Conservation (phyloP, 2,113 vertebrate species). For the Malurus cyaneus region DNA sequence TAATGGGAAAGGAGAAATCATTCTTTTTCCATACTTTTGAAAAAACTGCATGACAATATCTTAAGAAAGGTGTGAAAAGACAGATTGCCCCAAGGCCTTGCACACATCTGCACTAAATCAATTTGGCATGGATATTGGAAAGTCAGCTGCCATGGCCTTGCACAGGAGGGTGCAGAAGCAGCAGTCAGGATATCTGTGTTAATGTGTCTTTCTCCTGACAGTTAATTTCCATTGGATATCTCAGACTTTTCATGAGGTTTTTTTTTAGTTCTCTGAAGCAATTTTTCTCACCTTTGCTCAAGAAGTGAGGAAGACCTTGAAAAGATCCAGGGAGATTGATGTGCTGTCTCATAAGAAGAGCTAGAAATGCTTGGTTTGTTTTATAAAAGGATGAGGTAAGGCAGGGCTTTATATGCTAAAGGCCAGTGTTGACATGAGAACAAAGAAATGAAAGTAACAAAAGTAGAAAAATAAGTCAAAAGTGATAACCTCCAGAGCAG, state of each 20-base stretch:
- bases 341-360: not conserved
- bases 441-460: not conserved
- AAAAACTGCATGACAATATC: not conserved
- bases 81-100: not conserved
- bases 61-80: not conserved
- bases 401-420: not conserved
- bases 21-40: not conserved
- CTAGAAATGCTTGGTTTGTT: not conserved
- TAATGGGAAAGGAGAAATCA: not conserved
- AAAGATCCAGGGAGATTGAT: not conserved
- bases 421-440: not conserved
- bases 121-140: not conserved
- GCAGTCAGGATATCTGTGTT: not conserved
- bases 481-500: not conserved
- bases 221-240: not conserved
- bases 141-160: not conserved
- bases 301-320: not conserved
- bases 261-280: not conserved
- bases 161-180: not conserved
- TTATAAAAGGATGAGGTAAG: not conserved
- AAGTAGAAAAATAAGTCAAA: not conserved
- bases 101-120: not conserved
- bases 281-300: not conserved
- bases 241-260: not conserved
- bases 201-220: not conserved